Conservation (phyloP, 2,888 invertebrate genomes). For the Hedychridium roseum region DNA sequence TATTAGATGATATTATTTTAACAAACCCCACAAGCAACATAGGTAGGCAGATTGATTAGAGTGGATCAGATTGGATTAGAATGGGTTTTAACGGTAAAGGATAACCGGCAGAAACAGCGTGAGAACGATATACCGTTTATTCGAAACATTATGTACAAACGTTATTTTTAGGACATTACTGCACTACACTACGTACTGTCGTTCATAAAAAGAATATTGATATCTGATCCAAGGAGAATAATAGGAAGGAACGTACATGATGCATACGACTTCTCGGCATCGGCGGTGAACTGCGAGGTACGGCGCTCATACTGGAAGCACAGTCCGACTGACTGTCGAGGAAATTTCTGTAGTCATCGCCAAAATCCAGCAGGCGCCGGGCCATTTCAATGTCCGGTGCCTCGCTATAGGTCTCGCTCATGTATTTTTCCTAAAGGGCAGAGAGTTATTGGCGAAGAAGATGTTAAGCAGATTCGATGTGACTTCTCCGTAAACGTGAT, state of each 20-base stretch:
- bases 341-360: constrained; percentile 89
- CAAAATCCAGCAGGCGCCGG: constrained; percentile 82
- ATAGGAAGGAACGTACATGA: constrained; percentile 52
- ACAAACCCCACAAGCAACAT: no score
- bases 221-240: constrained; percentile 40
- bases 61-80: no score
- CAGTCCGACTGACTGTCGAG: constrained; percentile 90
- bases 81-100: no score
- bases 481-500: no score
- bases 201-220: constrained; percentile 41
- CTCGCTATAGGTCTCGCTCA: constrained; percentile 91
- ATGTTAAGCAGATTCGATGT: no score
- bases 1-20: no score
- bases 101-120: no score
- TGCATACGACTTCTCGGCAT: constrained; percentile 54
- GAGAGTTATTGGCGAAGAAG: not conserved
- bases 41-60: no score
- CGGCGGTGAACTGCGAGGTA: constrained; percentile 65
- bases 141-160: no score
- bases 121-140: no score
- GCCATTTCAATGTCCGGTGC: constrained; percentile 86
- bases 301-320: constrained; percentile 80
- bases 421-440: constrained; percentile 80
- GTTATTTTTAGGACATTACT: no score
- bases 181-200: no score